Evolutionary conservation across 2,797 vertebrate genomes (phyloP).

Genomic region (Danio albolineatus): DNA sequence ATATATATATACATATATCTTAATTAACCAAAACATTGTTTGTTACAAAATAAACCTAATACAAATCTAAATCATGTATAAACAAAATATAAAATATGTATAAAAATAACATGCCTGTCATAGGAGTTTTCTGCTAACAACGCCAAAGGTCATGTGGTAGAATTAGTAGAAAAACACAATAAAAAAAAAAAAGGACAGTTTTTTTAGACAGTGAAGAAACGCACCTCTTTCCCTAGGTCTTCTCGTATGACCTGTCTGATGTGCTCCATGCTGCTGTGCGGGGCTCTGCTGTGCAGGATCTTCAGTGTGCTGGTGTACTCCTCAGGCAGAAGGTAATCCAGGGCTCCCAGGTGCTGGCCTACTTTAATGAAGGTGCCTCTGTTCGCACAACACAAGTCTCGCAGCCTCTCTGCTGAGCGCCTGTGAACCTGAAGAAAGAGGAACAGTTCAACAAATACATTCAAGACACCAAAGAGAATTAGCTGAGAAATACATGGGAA

Average conservation of each 20-base stretch:
- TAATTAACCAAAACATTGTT: too few species aligned
- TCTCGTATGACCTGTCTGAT: conserved; percentile 91
- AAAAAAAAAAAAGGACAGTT: too few species aligned
- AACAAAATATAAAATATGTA: too few species aligned
- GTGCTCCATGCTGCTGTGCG: conserved; percentile 89
- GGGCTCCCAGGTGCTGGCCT: conserved; percentile 93
- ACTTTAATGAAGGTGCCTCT: conserved; percentile 98
- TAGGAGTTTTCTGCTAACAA: too few species aligned
- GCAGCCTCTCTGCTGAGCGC: conserved; percentile 90
- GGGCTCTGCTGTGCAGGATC: conserved; percentile 92
- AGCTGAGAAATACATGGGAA: background rate
- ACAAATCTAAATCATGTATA: too few species aligned
- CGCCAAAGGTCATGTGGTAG: too few species aligned
- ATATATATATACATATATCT: too few species aligned
- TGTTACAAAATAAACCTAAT: too few species aligned
- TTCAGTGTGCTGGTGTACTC: conserved; percentile 96
- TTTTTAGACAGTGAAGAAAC: background rate
- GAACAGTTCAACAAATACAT: background rate
- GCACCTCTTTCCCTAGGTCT: conserved; percentile 92
- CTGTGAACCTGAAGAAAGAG: conserved; percentile 82
- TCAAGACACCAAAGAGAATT: background rate
- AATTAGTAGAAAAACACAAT: too few species aligned
- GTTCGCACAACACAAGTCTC: conserved; percentile 93
- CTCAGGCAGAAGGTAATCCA: conserved; percentile 93
- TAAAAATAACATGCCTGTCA: too few species aligned